Evolutionary conservation across 2,113 vertebrate genomes (phyloP).

Genomic region (Chaetura pelagica): DNA sequence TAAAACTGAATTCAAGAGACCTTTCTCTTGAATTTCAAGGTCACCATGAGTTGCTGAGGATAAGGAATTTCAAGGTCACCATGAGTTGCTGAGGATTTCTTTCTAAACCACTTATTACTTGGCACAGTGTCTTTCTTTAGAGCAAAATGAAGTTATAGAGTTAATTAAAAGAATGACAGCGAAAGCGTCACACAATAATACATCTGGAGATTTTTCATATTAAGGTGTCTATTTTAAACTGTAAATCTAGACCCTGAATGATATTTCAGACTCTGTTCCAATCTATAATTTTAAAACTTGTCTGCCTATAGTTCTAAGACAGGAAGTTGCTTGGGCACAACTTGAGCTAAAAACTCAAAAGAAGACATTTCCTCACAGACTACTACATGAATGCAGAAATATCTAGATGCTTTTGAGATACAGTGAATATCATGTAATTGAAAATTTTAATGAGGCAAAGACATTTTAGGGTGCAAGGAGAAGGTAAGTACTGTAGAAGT

Average conservation of each 20-base stretch:
- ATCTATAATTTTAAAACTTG: background rate
- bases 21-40: background rate
- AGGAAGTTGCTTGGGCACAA: background rate
- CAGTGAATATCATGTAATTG: background rate
- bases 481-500: background rate
- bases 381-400: background rate
- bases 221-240: background rate
- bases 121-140: background rate
- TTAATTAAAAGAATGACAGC: background rate
- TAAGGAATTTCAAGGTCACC: background rate
- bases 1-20: background rate
- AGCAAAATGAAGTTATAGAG: background rate
- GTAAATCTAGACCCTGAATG: background rate
- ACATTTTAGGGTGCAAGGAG: background rate
- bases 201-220: background rate
- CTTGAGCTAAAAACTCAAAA: background rate
- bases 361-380: background rate
- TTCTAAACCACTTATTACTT: background rate
- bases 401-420: background rate
- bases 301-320: background rate
- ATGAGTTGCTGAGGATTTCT: background rate
- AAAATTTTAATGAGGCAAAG: background rate
- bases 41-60: background rate
- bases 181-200: background rate
- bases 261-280: background rate